phyloP scores from a whole-genome alignment of 2,113 vertebrate species.

The Atlantisia rogersi region DNA sequence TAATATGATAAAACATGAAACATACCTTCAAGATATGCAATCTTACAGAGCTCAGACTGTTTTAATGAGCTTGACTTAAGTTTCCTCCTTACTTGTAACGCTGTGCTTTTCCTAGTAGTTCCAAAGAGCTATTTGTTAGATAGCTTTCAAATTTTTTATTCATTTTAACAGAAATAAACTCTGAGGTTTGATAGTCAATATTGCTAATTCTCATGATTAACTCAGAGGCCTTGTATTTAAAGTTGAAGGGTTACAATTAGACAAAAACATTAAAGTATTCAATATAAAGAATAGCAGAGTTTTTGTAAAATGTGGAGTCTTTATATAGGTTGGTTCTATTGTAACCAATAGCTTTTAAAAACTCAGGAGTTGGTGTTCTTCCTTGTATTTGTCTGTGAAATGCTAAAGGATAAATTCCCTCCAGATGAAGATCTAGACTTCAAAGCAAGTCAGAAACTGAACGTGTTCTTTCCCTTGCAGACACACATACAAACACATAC shows the following conservation, averaged over 20 bases:
- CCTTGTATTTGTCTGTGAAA: not conserved
- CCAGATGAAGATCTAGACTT: not conserved
- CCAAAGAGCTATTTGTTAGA: not conserved
- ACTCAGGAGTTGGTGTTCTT: not conserved
- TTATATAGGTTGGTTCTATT: not conserved
- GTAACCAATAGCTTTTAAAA: not conserved
- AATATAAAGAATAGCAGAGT: not conserved
- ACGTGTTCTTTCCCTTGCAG: not conserved
- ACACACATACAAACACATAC: rapidly evolving
- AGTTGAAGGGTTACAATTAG: not conserved
- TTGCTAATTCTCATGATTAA: not conserved
- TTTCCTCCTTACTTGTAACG: not conserved
- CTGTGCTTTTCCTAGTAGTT: not conserved
- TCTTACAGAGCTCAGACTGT: not conserved
- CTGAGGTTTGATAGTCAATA: not conserved
- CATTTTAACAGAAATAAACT: not conserved
- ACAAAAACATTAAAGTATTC: not conserved
- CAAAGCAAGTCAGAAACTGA: not conserved
- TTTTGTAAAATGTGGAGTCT: not conserved
- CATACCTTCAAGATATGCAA: not conserved
- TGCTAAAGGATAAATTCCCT: not conserved
- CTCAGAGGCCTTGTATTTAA: not conserved
- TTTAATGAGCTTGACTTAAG: not conserved
- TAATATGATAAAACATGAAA: not conserved
- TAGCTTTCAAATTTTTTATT: not conserved